phyloP scores from a whole-genome alignment of 2,888 invertebrate species.

The Ypsolopha scabrella region DNA sequence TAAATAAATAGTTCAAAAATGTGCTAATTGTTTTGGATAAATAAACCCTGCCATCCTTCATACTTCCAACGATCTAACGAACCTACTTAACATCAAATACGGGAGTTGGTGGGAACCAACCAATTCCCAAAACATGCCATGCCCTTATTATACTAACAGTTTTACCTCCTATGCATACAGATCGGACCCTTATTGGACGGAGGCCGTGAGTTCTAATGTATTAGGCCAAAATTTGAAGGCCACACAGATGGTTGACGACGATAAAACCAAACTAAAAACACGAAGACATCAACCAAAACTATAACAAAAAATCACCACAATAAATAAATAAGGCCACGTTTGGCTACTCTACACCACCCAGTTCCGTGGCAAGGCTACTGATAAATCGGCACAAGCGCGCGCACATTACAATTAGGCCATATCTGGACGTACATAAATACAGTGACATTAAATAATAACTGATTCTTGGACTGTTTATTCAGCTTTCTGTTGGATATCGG shows the following conservation, averaged over 20 bases:
- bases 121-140: no score
- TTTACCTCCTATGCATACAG: no score
- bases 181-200: no score
- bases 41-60: no score
- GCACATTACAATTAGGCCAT: conserved; percentile 55
- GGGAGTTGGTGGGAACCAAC: no score
- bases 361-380: conserved; percentile 20
- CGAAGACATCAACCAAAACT: background rate
- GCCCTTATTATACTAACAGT: no score
- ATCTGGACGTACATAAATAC: conserved; percentile 44
- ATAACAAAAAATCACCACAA: background rate
- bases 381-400: conserved; percentile 41
- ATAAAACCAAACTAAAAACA: background rate
- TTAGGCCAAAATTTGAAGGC: background rate
- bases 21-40: no score
- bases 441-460: conserved; percentile 36
- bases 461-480: conserved; percentile 16
- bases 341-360: background rate
- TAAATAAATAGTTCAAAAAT: no score
- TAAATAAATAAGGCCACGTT: background rate
- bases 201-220: no score
- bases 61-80: no score
- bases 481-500: background rate
- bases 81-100: no score
- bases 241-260: background rate